These are phyloP conservation scores for Lithophane ornitopus DNA, from an alignment of 2,888 invertebrate species.

Conservation along the genomic window DNA sequence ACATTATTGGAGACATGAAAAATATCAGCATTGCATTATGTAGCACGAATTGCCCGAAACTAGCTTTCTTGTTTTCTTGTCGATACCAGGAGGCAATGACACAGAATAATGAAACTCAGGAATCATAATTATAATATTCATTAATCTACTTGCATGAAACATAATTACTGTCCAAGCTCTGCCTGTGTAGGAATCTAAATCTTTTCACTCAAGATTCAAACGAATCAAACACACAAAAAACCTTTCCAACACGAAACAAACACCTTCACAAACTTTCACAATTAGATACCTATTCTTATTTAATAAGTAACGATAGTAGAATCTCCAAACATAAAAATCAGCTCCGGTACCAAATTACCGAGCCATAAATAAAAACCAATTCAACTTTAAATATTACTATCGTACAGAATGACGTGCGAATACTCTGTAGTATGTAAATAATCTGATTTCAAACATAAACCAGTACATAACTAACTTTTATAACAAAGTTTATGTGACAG, in stretches of 20 bases:
- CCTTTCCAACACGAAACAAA: background rate
- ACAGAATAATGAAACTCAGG: too few species aligned
- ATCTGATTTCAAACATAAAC: slow-evolving; percentile 26
- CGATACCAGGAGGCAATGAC: background rate
- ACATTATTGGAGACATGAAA: slow-evolving; percentile 1
- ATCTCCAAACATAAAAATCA: background rate
- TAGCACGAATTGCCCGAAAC: background rate
- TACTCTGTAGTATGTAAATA: slow-evolving; percentile 44
- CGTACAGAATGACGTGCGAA: background rate
- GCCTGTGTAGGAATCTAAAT: background rate
- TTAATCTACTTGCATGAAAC: background rate
- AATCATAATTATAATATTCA: background rate
- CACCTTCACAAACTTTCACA: background rate
- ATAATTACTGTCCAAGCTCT: background rate
- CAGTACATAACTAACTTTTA: slow-evolving; percentile 26
- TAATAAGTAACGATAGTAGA: background rate
- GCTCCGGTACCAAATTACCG: background rate
- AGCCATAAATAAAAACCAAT: slow-evolving; percentile 17
- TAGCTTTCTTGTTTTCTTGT: background rate
- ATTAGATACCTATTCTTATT: background rate
- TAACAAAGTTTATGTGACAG: slow-evolving; percentile 31
- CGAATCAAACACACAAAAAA: background rate
- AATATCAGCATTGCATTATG: background rate
- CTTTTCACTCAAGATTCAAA: background rate
- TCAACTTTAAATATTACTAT: slow-evolving; percentile 18